Percentiles rank a stretch among this genome's conserved stretches.
Evolutionary conservation across 2,888 invertebrate genomes (phyloP).

Genomic region (Cylindroiulus punctatus): DNA sequence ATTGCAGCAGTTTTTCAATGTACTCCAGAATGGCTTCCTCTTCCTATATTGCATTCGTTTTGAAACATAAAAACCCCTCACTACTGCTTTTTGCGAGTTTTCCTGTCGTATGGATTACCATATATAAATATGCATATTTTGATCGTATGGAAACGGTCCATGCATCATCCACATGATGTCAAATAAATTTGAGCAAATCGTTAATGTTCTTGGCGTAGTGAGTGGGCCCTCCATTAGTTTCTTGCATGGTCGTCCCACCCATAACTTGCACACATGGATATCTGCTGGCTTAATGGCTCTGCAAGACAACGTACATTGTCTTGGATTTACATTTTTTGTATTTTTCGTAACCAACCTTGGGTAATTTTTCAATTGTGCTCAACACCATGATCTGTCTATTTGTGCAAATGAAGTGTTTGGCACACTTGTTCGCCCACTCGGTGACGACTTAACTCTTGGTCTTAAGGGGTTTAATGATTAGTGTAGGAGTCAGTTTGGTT

Average conservation of each 20-base stretch:
- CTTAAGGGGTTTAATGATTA: background rate
- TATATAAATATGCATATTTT: constrained; percentile 17
- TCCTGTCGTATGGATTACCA: background rate
- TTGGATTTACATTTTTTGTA: background rate
- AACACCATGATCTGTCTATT: constrained; percentile 16
- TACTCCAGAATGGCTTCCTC: constrained; percentile 4
- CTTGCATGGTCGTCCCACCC: too few species aligned
- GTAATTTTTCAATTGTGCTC: background rate
- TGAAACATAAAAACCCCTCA: background rate
- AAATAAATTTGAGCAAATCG: constrained; percentile 26
- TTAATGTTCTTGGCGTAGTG: background rate
- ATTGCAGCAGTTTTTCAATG: background rate
- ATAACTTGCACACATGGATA: too few species aligned
- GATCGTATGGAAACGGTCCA: background rate
- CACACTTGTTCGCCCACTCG: constrained; percentile 5
- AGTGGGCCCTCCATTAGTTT: too few species aligned
- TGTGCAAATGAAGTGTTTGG: constrained; percentile 33
- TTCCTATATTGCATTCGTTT: background rate
- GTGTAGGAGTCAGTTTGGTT: constrained; percentile 1
- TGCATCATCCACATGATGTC: background rate
- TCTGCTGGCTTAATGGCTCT: too few species aligned
- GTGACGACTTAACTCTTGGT: background rate
- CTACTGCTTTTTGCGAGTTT: background rate
- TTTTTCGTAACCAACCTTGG: background rate
- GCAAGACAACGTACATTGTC: background rate